These are phyloP conservation scores for Sesamia nonagrioides DNA, from an alignment of 1,140 invertebrate genomes.

Conservation along the genomic window DNA sequence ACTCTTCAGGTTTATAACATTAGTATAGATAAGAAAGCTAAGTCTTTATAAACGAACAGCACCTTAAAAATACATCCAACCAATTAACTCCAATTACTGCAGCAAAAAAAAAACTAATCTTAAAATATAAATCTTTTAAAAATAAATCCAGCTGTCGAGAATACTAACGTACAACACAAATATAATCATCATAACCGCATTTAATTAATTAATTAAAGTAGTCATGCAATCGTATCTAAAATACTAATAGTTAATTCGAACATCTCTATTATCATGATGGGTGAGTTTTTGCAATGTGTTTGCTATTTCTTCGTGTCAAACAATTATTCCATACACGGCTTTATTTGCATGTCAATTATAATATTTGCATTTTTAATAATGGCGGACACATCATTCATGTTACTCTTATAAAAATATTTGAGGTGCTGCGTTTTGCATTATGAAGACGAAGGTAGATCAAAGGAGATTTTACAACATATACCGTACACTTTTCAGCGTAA, in stretches of 20 bases:
- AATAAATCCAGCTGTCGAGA: background rate
- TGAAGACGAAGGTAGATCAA: no score
- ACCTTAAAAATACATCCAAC: no score
- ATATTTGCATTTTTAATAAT: constrained; percentile 34
- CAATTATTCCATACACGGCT: constrained; percentile 43
- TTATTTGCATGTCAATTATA: constrained; percentile 45
- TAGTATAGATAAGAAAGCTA: no score
- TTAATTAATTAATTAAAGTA: background rate
- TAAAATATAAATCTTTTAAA: background rate
- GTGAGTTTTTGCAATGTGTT: constrained; percentile 35
- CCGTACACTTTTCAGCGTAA: no score
- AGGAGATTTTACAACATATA: no score
- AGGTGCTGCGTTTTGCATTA: no score
- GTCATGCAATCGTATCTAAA: constrained; percentile 6
- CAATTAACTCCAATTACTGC: no score
- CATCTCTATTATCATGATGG: constrained; percentile 48
- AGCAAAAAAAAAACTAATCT: background rate
- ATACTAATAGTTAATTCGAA: constrained; percentile 25
- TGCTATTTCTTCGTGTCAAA: constrained; percentile 39
- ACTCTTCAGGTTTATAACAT: no score
- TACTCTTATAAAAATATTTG: no score
- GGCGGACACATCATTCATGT: background rate
- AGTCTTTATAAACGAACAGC: no score
- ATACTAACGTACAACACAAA: background rate
- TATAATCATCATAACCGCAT: no score